Percentiles rank a stretch among this genome's conserved stretches.
These are phyloP conservation scores for Drosophila funebris DNA, from an alignment of 1,140 invertebrate species.

Conservation along the genomic window DNA sequence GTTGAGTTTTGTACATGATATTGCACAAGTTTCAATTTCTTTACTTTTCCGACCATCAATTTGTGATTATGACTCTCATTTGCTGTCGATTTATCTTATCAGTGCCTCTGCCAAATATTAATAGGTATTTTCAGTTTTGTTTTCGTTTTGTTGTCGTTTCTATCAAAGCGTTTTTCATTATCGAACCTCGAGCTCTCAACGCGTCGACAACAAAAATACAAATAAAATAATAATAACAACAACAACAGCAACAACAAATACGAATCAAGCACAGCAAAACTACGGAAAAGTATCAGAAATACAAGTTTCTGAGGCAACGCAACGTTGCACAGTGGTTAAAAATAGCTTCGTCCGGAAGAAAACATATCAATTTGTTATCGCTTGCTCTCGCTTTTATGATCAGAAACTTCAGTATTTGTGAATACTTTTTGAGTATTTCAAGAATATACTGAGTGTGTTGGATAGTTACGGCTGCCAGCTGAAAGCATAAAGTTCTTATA, in stretches of 20 bases:
- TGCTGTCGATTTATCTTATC: conserved; percentile 35
- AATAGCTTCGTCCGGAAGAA: background rate
- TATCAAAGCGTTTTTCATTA: conserved; percentile 37
- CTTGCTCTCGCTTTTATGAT: too few species aligned
- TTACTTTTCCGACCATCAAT: conserved; percentile 5
- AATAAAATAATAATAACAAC: background rate
- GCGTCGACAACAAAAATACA: conserved; percentile 4
- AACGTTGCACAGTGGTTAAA: conserved; percentile 17
- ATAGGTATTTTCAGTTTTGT: conserved; percentile 17
- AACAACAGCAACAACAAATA: background rate
- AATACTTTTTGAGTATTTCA: too few species aligned
- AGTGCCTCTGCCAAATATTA: conserved; percentile 23
- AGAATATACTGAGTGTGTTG: too few species aligned
- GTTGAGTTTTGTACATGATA: background rate
- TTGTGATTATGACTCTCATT: background rate
- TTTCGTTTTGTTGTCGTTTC: conserved; percentile 16
- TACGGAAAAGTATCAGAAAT: conserved; percentile 21
- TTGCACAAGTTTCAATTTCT: conserved; percentile 2
- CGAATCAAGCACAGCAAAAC: background rate
- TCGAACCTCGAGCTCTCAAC: conserved; percentile 16
- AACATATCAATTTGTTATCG: background rate
- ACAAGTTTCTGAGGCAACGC: conserved; percentile 10
- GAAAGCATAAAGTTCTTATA: too few species aligned
- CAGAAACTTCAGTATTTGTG: background rate
- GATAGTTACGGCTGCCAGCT: too few species aligned